Percentiles rank a stretch among this genome's conserved stretches.
phyloP scores from a whole-genome alignment of 92 coral and sea anemone genomes.

The Heliopora coerulea region DNA sequence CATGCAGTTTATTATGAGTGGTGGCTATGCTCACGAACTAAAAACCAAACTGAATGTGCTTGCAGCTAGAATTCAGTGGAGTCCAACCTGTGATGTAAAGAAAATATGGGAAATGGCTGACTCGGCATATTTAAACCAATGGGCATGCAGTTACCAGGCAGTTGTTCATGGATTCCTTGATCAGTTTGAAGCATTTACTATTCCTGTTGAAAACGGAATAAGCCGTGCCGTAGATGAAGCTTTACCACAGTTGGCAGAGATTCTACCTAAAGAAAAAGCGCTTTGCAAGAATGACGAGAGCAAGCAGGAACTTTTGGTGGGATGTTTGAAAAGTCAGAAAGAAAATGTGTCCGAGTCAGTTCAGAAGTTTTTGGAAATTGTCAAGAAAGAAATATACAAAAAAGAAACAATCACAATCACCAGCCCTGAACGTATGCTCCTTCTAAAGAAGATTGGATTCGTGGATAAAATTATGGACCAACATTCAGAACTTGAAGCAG shows the following conservation, averaged over 20 bases:
- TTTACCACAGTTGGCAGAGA: background rate
- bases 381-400: slow-evolving; percentile 41
- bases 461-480: slow-evolving; percentile 44
- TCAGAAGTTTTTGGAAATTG: slow-evolving; percentile 25
- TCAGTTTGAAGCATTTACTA: background rate
- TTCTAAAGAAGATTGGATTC: slow-evolving; percentile 64
- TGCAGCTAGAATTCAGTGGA: background rate
- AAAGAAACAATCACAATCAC: slow-evolving; percentile 35
- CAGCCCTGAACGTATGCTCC: slow-evolving; percentile 56
- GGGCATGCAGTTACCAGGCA: background rate
- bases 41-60: slow-evolving; percentile 37
- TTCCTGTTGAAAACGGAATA: background rate
- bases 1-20: slow-evolving; percentile 54
- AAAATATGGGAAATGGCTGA: background rate
- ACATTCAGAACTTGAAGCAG: slow-evolving; percentile 55
- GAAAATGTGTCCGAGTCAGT: slow-evolving; percentile 35
- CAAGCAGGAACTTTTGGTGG: slow-evolving; percentile 26
- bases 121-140: background rate
- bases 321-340: slow-evolving; percentile 41
- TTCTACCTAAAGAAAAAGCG: slow-evolving; percentile 45
- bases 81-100: background rate
- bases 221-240: background rate
- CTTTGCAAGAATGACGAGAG: slow-evolving; percentile 27
- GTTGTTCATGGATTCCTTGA: background rate
- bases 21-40: slow-evolving; percentile 34